Evolutionary conservation across 1,140 invertebrate species (phyloP).

Genomic region (Cotesia chilonis): DNA sequence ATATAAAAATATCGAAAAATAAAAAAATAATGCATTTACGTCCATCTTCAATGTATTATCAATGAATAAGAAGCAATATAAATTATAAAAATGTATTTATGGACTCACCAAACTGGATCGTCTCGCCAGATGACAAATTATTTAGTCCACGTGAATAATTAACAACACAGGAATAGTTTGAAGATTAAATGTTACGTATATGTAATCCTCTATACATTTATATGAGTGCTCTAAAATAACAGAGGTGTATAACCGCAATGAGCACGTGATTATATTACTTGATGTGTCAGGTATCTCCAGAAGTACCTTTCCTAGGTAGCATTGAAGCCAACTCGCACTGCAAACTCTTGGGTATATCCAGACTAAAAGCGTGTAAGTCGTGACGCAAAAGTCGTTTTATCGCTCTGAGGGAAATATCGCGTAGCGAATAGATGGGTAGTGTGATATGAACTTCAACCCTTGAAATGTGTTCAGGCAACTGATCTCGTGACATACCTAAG

Average conservation of each 20-base stretch:
- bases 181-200: too few relatives aligned
- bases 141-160: too few relatives aligned
- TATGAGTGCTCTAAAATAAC: too few relatives aligned
- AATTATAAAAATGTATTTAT: too few relatives aligned
- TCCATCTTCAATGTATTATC: too few relatives aligned
- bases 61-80: too few relatives aligned
- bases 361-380: constrained; percentile 55
- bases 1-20: too few relatives aligned
- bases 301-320: constrained; percentile 40
- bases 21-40: too few relatives aligned
- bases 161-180: too few relatives aligned
- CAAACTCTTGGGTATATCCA: constrained; percentile 53
- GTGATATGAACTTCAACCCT: constrained; percentile 55
- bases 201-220: too few relatives aligned
- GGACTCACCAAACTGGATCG: too few relatives aligned
- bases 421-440: constrained; percentile 56
- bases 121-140: too few relatives aligned
- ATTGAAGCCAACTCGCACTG: constrained; percentile 48
- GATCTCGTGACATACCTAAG: constrained; percentile 27
- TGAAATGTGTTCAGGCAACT: constrained; percentile 40
- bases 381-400: constrained; percentile 47
- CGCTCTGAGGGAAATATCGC: constrained; percentile 53
- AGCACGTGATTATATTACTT: constrained; percentile 2
- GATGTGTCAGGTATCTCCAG: constrained; percentile 23
- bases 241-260: not conserved